Evolutionary conservation across 2,888 invertebrate genomes (phyloP).

Genomic region (Tetheella fluctuosa): DNA sequence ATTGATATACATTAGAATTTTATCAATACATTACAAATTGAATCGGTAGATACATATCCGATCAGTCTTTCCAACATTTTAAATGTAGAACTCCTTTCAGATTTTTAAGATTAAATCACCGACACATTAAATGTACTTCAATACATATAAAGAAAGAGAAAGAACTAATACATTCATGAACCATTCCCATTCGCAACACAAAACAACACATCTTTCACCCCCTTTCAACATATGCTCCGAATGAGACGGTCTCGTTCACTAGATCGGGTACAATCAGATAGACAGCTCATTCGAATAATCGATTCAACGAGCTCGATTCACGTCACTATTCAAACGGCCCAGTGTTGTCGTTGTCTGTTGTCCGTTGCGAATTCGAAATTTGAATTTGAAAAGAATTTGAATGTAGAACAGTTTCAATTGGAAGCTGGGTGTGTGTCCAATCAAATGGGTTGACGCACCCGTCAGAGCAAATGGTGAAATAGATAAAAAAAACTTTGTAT

Average conservation of each 20-base stretch:
- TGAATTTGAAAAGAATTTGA: conserved; percentile 63
- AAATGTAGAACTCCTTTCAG: too few species aligned
- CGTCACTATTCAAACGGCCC: conserved; percentile 61
- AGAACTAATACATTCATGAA: conserved; percentile 11
- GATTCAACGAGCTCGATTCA: conserved; percentile 56
- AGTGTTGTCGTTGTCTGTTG: conserved; percentile 56
- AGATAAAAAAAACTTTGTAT: conserved; percentile 1
- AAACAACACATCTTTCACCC: conserved; percentile 36
- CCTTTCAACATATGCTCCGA: conserved; percentile 39
- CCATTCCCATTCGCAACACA: conserved; percentile 30
- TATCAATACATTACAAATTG: too few species aligned
- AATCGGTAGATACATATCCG: too few species aligned
- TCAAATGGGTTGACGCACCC: conserved; percentile 1
- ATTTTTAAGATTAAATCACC: background rate
- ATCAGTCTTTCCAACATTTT: too few species aligned
- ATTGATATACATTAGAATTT: too few species aligned
- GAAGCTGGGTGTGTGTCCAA: conserved; percentile 21
- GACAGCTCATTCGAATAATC: conserved; percentile 70
- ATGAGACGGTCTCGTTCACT: conserved; percentile 45
- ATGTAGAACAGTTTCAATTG: conserved; percentile 47
- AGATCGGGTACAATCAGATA: conserved; percentile 62
- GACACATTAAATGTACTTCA: background rate
- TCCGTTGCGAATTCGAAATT: conserved; percentile 61
- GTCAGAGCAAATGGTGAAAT: conserved; percentile 6
- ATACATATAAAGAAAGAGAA: background rate